Base-by-base conservation (phyloP, 1,140 invertebrate species). In the Nebria ingens region DNA sequence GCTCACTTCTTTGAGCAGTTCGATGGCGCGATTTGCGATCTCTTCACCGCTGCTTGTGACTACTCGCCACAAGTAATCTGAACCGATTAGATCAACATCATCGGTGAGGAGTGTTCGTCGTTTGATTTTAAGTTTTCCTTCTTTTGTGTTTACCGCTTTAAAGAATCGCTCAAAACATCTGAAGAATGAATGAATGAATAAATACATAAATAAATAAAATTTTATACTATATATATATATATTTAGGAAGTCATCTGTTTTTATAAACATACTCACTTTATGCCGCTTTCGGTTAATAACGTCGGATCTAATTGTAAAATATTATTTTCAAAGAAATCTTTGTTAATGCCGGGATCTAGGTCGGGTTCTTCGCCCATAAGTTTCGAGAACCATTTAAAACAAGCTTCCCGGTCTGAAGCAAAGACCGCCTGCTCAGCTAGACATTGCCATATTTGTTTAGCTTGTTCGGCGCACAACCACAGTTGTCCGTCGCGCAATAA, bases 351-450 rank as follows among this genome's bases (percentile, higher is more conserved):
- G 13, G 94, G 94, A 75, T 98, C 94, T 49, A 98, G 74, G 74
- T 98, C 94, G 2, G 93, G 93, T 68, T 97, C 94, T 62, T 97
- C 93, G 2, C 92, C 92, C 93, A 97, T 97, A 52, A 97, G 73
- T 75, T 97, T 94, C n/a, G 93, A 93, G 74, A 98, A 98, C 95
- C 95, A 98, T 65, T 93, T 92, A 73, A 98, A 98, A 74, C 95
- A 98, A 2, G 93, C 89, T 72, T 98, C 95, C 40, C 94, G 79
- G 73, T 98, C 96, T 2, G 85, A 85, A 2, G 85, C 74, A 71
- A 94, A 96, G 1, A 94, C 91, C 4, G 93, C 91, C 66, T 86
- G 87, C 70, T 97, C 93, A 12, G 93, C 93, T 49, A 98, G 76
- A 71, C 92, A 96, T 62, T 92, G 84, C 96, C 96, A 98, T 61